phyloP scores from a whole-genome alignment of 2,113 vertebrate species.

The Salvelinus alpinus region DNA sequence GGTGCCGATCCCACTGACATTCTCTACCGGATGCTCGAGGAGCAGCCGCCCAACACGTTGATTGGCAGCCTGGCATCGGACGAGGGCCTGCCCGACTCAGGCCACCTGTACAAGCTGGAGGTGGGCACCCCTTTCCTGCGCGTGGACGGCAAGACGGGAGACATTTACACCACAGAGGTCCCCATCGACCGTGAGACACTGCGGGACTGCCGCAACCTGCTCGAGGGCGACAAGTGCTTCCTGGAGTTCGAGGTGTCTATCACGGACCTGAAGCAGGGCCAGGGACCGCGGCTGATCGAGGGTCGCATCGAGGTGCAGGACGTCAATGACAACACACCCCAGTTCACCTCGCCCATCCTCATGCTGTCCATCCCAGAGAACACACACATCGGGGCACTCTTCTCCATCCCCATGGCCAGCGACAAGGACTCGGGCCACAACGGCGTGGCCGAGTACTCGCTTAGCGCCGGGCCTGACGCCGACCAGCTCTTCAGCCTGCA shows the following conservation, averaged over 20 bases:
- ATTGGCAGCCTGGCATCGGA: slow-evolving; percentile 91
- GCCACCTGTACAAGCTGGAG: slow-evolving; percentile 96
- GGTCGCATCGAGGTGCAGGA: slow-evolving; percentile 94
- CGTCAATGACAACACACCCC: slow-evolving; percentile 97
- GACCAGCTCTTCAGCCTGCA: slow-evolving; percentile 91
- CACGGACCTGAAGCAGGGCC: slow-evolving; percentile 85
- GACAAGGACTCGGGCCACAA: slow-evolving; percentile 88
- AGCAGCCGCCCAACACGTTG: slow-evolving; percentile 91
- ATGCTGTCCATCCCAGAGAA: slow-evolving; percentile 93
- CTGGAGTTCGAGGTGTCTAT: slow-evolving; percentile 97
- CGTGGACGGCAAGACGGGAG: slow-evolving; percentile 92
- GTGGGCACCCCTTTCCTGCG: slow-evolving; percentile 89
- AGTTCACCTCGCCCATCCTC: slow-evolving; percentile 91
- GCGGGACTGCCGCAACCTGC: slow-evolving; percentile 86
- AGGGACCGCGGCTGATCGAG: slow-evolving; percentile 86
- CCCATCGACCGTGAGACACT: slow-evolving; percentile 91
- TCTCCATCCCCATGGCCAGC: slow-evolving; percentile 86
- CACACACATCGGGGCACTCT: slow-evolving; percentile 85
- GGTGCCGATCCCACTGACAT: slow-evolving; percentile 55
- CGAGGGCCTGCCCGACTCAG: slow-evolving; percentile 87
- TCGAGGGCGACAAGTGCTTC: slow-evolving; percentile 84
- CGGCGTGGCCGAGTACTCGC: slow-evolving; percentile 88
- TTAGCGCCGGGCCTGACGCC: slow-evolving; percentile 80
- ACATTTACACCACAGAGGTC: slow-evolving; percentile 94
- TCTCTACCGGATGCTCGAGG: slow-evolving; percentile 85